Evolutionary conservation across 2,113 vertebrate species (phyloP), one percentile per base, ranked within the genome.

Genomic region (Tamias sibiricus): DNA sequence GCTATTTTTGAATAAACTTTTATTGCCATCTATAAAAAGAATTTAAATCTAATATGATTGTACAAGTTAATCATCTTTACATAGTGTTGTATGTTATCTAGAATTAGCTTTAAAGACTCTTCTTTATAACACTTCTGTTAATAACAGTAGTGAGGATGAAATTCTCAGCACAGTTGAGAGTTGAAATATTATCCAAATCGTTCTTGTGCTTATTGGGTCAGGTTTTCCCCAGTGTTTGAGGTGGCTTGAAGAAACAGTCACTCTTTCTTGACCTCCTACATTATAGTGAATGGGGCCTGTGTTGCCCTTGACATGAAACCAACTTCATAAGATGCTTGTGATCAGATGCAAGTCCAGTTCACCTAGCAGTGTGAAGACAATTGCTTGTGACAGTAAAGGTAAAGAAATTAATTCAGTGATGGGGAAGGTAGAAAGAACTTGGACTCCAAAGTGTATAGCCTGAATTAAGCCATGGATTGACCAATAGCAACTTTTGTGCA

Each of bases 1-100:
- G 22, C 76, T 96, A 76, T 93, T 97, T 93, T 83, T 62, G 91
- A 96, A 96, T 96, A 92, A 52, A 94, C 20, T 52, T 84, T 79
- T 77, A 94, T 90, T 87, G 28, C 69, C 37, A 87, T 75, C 30
- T 87, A 4, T 96, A 86, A 84, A 90, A 92, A 90, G 66, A 81
- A 62, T 26, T 90, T 82, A 76, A 96, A 66, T 96, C 42, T 64
- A 76, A 30, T 62, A 42, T 32, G 17, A 32, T 79, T 86, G 62
- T 30, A 1, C 37, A 62, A 49, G 37, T 84, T 69, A 66, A 28
- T 71, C 86, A 59, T 87, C 95, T 91, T 95, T 86, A 62, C 74
- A 32, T 84, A 32, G 4, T 77, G 17, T 17, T 42, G 16, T 77
- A 22, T 85, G 57, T 84, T 95, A 49, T 44, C 64, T 89, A 66